phyloP scores from a whole-genome alignment of 2,888 invertebrate species.

The Merodon equestris region DNA sequence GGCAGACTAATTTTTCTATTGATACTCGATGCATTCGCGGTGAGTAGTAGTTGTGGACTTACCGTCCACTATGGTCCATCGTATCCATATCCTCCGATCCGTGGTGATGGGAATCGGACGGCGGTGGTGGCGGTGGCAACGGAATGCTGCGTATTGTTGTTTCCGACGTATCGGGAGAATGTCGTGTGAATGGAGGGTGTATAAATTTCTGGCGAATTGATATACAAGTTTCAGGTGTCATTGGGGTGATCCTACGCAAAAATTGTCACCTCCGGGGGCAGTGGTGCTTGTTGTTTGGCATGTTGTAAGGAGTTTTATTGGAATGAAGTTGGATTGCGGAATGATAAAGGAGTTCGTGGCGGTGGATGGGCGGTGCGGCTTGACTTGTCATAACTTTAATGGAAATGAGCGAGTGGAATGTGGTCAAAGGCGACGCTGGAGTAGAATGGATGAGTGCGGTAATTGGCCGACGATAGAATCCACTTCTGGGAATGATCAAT shows the following conservation, averaged over 20 bases:
- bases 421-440: too few relatives aligned
- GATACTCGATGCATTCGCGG: conserved; percentile 52
- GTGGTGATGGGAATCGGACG: conserved; percentile 23
- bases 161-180: conserved; percentile 56
- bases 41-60: neutral
- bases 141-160: conserved; percentile 51
- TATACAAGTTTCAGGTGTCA: conserved; percentile 68
- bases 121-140: conserved; percentile 6
- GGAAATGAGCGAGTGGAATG: too few relatives aligned
- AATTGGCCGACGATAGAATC: too few relatives aligned
- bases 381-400: too few relatives aligned
- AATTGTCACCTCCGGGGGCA: conserved; percentile 17
- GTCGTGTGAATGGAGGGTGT: conserved; percentile 31
- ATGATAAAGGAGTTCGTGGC: conserved; percentile 30
- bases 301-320: conserved; percentile 41
- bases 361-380: too few relatives aligned
- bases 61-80: too few relatives aligned
- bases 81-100: conserved; percentile 31
- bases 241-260: conserved; percentile 63
- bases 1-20: conserved; percentile 63
- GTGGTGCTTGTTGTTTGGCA: conserved; percentile 23
- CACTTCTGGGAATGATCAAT: too few relatives aligned
- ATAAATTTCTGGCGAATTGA: conserved; percentile 63
- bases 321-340: conserved; percentile 35
- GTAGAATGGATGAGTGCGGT: too few relatives aligned